Evolutionary conservation across 2,888 invertebrate genomes (phyloP), one percentile per base, ranked within the genome.

Genomic region (Dasypolia templi): DNA sequence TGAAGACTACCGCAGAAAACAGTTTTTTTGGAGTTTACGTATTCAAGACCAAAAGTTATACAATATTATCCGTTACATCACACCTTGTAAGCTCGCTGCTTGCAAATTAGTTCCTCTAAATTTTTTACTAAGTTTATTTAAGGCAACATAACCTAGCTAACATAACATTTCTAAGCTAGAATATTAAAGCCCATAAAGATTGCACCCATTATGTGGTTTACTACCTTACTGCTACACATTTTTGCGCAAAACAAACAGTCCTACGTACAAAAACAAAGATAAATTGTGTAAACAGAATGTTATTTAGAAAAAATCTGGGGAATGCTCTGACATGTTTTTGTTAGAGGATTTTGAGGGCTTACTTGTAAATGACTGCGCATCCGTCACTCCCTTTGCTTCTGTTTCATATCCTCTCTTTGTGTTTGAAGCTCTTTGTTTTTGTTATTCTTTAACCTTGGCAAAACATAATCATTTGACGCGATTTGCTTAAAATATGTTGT

Each of bases 361-460:
- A 75, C 72, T 85, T 59, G 76, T 79, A 86, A 87, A 87, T 83
- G 86, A 81, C 77, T 81, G 68, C 68, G 62, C 78, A 87, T 87
- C 70, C 75, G 72, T 87, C 83, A 87, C 75, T 75, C 74, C 67
- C 77, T 79, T 67, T 85, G 51, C 51, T 46, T 70, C 75, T 75
- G 67, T 77, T 81, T 79, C 77, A 66, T 71, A 68, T 68, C 71
- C 61, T 72, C 69, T 70, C 71, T 78, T 72, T 77, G 66, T 59
- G 81, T 84, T 68, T 64, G 58, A 62, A 68, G 59, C 64, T 69
- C 63, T 55, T 71, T 71, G 73, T 76, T 85, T 76, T 72, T 75
- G 61, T 77, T 77, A 75, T 76, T 71, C 59, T 71, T 72, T 56
- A 72, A 73, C 55, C 68, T 72, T 83, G 35, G 32, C 22, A 59